Evolutionary conservation across 2,888 invertebrate species (phyloP), one percentile per base, ranked within the genome.

Genomic region (Stenoptilia bipunctidactyla): DNA sequence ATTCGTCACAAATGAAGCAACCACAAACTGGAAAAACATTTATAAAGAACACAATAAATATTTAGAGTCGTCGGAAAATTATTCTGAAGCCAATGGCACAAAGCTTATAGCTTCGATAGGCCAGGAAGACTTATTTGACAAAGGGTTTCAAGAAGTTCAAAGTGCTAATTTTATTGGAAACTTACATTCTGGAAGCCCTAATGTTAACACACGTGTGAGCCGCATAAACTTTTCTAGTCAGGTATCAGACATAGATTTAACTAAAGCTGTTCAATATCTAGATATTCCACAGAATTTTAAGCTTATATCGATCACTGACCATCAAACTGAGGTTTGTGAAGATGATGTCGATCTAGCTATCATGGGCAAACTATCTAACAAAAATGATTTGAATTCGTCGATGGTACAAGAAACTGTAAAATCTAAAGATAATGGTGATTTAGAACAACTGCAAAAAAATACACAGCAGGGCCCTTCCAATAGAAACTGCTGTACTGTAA

Each of bases 31-130:
- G 83, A 77, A 74, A 48, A 79, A 71, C 41, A 67, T 80, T 38
- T 83, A 83, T 33, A 82, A 77, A 43, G 73, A 82, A 34, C 79
- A 80, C 42, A 80, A 83, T 41, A 76, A 73, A 37, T 71, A 77
- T 0, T 43, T 73, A 13, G 83, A 83, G 46, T 68, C 67, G 0
- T 80, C 79, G 0, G 66, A 62, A 2, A 77, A 77, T 42, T 77
- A 80, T 10, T 63, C 67, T 0, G 65, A 50, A 0, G 55, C 49
- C 0, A 61, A 70, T 25, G 50, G 54, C 0, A 46, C 54, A 0
- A 58, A 56, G 1, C 64, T 55, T 15, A 51, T 66, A 0, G 51
- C 76, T 13, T 66, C 61, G 1, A 75, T 75, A 38, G 56, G 82
- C 77, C n/a, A 71, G 66, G 39, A 50, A 70, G 2, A 59, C 12